phyloP scores from a whole-genome alignment of 2,888 invertebrate genomes.

The Lymantria monacha region DNA sequence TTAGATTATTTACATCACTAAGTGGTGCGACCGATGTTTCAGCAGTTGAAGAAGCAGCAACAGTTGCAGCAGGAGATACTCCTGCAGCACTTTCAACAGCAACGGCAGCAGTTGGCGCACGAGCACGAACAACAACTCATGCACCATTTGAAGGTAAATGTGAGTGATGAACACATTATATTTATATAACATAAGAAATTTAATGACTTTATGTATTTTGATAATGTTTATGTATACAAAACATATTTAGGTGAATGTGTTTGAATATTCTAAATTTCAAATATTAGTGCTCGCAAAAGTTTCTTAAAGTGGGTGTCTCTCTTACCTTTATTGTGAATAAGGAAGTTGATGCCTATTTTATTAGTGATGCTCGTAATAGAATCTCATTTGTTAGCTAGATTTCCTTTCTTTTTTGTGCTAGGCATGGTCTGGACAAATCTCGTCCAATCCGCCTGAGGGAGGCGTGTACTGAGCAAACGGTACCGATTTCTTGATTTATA shows the following conservation, averaged over 20 bases:
- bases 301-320: too few species aligned
- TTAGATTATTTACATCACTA: conserved; percentile 6
- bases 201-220: background rate
- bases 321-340: too few species aligned
- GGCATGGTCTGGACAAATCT: too few species aligned
- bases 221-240: background rate
- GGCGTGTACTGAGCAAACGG: too few species aligned
- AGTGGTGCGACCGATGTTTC: conserved; percentile 1
- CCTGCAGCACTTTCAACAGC: conserved; percentile 94
- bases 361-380: too few species aligned
- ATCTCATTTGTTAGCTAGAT: too few species aligned
- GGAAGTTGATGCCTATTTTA: too few species aligned
- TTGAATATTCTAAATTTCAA: too few species aligned
- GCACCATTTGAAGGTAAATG: conserved; percentile 91
- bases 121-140: conserved; percentile 95
- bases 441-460: too few species aligned
- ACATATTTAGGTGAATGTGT: background rate
- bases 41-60: conserved; percentile 95
- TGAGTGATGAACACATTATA: conserved; percentile 14
- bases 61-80: conserved; percentile 95
- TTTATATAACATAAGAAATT: conserved; percentile 16
- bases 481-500: too few species aligned
- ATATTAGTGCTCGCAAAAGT: too few species aligned
- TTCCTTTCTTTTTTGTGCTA: too few species aligned
- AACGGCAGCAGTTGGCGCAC: conserved; percentile 94